These are phyloP conservation scores for Lepus timidus DNA, from an alignment of 2,113 vertebrate genomes.

Conservation along the genomic window DNA sequence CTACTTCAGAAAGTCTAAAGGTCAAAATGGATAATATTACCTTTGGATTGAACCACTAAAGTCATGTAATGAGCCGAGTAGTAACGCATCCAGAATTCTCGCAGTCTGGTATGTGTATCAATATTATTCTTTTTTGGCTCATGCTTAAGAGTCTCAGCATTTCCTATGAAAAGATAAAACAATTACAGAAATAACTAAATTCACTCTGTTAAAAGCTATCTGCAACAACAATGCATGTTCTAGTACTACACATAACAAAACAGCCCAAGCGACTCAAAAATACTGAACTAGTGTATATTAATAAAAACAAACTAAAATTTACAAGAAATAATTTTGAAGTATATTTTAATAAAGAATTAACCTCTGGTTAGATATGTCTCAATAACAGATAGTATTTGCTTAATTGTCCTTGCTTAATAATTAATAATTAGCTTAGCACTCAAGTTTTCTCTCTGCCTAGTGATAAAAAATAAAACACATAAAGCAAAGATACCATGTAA, in stretches of 20 bases:
- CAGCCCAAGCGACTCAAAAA: conserved; percentile 47
- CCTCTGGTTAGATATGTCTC: conserved; percentile 24
- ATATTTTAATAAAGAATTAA: conserved; percentile 68
- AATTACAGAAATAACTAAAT: conserved; percentile 20
- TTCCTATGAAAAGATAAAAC: conserved; percentile 89
- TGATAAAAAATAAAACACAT: conserved; percentile 66
- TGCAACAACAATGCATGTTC: neutral
- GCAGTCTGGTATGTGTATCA: conserved; percentile 94
- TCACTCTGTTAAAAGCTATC: conserved; percentile 50
- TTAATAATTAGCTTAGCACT: neutral
- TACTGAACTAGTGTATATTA: conserved; percentile 25
- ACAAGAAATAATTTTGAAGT: conserved; percentile 57
- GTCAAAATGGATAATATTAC: conserved; percentile 84
- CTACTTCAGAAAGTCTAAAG: conserved; percentile 41
- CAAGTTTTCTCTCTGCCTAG: conserved; percentile 32
- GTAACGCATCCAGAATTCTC: conserved; percentile 94
- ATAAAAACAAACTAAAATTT: conserved; percentile 57
- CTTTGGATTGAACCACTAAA: conserved; percentile 96
- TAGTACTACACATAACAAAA: conserved; percentile 7
- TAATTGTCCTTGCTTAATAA: conserved; percentile 36
- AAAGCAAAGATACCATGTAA: conserved; percentile 24
- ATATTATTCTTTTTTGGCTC: conserved; percentile 93
- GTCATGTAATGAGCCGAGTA: conserved; percentile 99
- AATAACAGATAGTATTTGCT: conserved; percentile 12
- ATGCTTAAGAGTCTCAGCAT: conserved; percentile 96